Base-by-base conservation (phyloP, 64 coral and sea anemone genomes). In the Stichodactyla mertensii region DNA sequence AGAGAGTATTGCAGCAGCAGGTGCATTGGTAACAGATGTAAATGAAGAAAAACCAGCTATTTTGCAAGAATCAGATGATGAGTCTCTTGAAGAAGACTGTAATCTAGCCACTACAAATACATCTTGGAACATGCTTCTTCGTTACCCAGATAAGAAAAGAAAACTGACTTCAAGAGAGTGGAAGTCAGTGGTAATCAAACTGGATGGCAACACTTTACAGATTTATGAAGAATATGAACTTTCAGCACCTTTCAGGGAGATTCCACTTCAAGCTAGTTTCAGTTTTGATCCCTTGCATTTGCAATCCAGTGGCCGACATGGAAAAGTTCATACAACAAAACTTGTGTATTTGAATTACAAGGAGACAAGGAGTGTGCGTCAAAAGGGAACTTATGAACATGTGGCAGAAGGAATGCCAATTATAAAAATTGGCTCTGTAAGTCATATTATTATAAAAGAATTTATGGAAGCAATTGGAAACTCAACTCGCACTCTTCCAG, bases 221-320 rank as follows among this genome's bases (percentile, higher is more conserved):
- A 86, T 99, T 27, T 99, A 88, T 87, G 90, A 99, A 51, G 97
- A 99, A 51, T 92, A 99, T 89, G 93, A 99, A 67, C 86, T 92
- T 52, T 99, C 97, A 16, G 97, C 90, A 15, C 97, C 97, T 36
- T 99, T 99, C 55, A 92, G 93, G 79, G 97, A 99, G 58, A 94
- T 99, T 31, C 93, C 97, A 14, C 82, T 99, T 12, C 97, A 99
- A 80, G 93, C 93, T 60, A 94, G 91, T 86, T 99, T 95, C 87
- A 92, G 88, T 45, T 92, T 99, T 36, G 89, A 93, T 12, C 57
- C 54, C 24, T 85, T 87, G 7, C 67, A 66, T 11, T 57, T 99
- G 22, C 97, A 99, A 51, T 66, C 61, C 13, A 85, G 81, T 86
- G 83, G 89, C 51, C 88, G 84, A 55, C 83, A 89, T 19, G 88